Base-by-base conservation (phyloP, 2,888 invertebrate genomes). In the Operophtera brumata region DNA sequence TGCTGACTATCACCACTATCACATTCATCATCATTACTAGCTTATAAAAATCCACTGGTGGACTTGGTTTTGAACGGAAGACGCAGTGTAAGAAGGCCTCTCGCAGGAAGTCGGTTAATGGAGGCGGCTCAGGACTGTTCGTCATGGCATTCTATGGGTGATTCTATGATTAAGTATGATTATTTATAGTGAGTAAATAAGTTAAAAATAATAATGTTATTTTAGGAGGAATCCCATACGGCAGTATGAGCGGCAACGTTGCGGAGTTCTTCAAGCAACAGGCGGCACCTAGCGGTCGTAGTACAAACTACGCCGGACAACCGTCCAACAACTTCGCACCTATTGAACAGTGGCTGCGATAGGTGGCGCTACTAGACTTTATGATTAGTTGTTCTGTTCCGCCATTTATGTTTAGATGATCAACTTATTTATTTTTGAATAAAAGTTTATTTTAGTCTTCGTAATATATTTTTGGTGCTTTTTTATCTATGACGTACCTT, bases 211-310 rank as follows among this genome's bases (percentile, higher is more conserved):
- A 30, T 6, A 2, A 30, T 30, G 10, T 28, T 39, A 11, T 46
- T 45, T 40, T 80, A 93, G 93, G 92, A 59, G 93, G 93, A 0
- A 93, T 93, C 35, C 93, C 93, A 0, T 93, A 93, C 57, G 93
- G 93, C 35, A 93, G 93, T 65, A 77, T 92, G 63, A 92, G 92
- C 40, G 93, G 93, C 0, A 90, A 91, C 67, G 82, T 93, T 1
- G 91, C 91, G 0, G 90, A 87, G 42, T 92, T 86, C 64, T 91
- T 80, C 50, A 78, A 63, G 28, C 69, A 67, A 4, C 76, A 67
- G 45, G 73, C 75, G 76, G 57, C 82, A 78, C 67, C 87, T 81
- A 59, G 65, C 56, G 78, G 71, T 2, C 66, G 71, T n/a, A 55
- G 64, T 0, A 51, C 54, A 54, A 71, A 75, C 65, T 65, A 64